Conservation (phyloP, 2,888 invertebrate species). For the Octodonta nipae region DNA sequence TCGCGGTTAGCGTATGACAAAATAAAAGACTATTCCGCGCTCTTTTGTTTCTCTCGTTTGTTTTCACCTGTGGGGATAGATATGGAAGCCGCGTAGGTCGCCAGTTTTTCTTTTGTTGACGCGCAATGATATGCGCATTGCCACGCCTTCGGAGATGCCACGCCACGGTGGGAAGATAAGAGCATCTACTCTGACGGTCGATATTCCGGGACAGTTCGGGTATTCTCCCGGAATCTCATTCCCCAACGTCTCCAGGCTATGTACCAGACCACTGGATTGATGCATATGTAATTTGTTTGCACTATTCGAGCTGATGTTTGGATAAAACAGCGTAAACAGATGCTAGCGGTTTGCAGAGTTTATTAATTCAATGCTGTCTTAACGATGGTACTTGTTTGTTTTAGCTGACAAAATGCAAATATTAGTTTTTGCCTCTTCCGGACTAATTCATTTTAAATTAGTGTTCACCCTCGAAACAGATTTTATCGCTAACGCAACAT, state of each 20-base stretch:
- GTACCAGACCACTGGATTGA: constrained; percentile 23
- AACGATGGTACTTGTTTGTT: constrained; percentile 12
- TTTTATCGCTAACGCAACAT: too few species aligned
- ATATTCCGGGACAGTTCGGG: constrained; percentile 30
- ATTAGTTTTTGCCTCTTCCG: too few species aligned
- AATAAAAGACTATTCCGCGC: constrained; percentile 19
- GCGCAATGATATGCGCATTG: constrained; percentile 29
- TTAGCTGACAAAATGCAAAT: constrained; percentile 11
- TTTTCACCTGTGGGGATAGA: constrained; percentile 16
- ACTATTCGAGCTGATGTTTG: constrained; percentile 21
- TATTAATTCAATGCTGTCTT: constrained; percentile 18
- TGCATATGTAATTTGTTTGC: constrained; percentile 31
- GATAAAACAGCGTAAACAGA: constrained; percentile 20
- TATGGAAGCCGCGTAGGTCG: constrained; percentile 22
- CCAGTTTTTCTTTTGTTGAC: constrained; percentile 21
- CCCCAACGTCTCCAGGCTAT: too few species aligned
- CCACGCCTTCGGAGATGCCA: constrained; percentile 26
- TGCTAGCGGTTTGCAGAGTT: constrained; percentile 20
- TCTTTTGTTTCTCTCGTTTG: constrained; percentile 13
- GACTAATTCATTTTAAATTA: too few species aligned
- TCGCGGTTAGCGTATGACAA: constrained; percentile 24
- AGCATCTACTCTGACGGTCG: constrained; percentile 27
- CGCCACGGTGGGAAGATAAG: constrained; percentile 31
- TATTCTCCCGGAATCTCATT: constrained; percentile 27
- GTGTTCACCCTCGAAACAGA: too few species aligned